A percentile compares a stretch with the other conserved stretches of the same genome.
phyloP scores from a whole-genome alignment of 2,888 invertebrate species.

The Physocephala rufipes region DNA sequence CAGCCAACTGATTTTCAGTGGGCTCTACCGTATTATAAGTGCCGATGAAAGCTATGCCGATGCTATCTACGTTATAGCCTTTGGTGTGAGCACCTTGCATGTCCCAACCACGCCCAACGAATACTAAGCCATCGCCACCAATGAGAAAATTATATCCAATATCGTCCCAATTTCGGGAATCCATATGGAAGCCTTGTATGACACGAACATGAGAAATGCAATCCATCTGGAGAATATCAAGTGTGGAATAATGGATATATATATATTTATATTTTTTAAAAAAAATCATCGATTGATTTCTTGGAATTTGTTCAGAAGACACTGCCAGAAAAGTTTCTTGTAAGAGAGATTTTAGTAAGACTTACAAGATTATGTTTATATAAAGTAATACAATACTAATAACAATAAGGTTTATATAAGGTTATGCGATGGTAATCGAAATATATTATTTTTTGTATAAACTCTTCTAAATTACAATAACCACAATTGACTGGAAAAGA shows the following conservation, averaged over 20 bases:
- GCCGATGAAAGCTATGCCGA: slow-evolving; percentile 79
- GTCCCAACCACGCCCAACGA: slow-evolving; percentile 80
- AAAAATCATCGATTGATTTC: not conserved
- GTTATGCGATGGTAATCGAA: too few relatives aligned
- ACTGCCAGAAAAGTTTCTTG: too few relatives aligned
- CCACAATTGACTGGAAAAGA: too few relatives aligned
- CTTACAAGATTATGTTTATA: too few relatives aligned
- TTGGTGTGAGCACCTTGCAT: slow-evolving; percentile 75
- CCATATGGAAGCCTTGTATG: slow-evolving; percentile 74
- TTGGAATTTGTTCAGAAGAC: too few relatives aligned
- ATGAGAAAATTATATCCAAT: slow-evolving; percentile 82
- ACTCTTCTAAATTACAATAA: too few relatives aligned
- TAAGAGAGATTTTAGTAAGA: too few relatives aligned
- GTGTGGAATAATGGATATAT: slow-evolving; percentile 3
- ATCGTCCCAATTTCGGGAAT: slow-evolving; percentile 72
- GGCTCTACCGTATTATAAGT: slow-evolving; percentile 71
- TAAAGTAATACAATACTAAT: too few relatives aligned
- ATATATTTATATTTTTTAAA: too few relatives aligned
- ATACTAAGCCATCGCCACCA: slow-evolving; percentile 79
- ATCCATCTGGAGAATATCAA: slow-evolving; percentile 63
- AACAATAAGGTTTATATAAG: too few relatives aligned
- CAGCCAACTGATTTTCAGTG: slow-evolving; percentile 69
- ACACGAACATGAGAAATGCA: slow-evolving; percentile 68
- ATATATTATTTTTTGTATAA: too few relatives aligned
- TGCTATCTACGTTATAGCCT: slow-evolving; percentile 72